phyloP scores from a whole-genome alignment of 1,140 invertebrate species.

The Tribolium madens region DNA sequence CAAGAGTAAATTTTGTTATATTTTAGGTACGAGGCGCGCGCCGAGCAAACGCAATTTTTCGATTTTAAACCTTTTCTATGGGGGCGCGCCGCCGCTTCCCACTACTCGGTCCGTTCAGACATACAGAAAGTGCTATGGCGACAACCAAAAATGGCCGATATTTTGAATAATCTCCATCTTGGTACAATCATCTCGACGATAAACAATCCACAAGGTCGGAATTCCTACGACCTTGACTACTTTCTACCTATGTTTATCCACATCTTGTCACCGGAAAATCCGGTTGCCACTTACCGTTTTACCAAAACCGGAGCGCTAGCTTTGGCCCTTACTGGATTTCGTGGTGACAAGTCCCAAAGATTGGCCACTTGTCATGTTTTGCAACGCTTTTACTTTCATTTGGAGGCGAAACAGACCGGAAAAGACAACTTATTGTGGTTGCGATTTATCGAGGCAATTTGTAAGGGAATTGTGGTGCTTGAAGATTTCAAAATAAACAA shows the following conservation, averaged over 20 bases:
- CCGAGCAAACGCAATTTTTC: constrained; percentile 65
- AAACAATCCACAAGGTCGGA: constrained; percentile 69
- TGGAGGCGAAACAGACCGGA: constrained; percentile 71
- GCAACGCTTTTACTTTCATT: constrained; percentile 74
- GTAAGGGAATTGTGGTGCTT: constrained; percentile 60
- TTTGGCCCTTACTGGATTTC: constrained; percentile 73
- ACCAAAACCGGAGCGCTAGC: constrained; percentile 74
- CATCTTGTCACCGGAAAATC: constrained; percentile 74
- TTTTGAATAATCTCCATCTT: constrained; percentile 77
- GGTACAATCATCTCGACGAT: constrained; percentile 76
- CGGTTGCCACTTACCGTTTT: constrained; percentile 75
- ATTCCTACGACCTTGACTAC: constrained; percentile 81
- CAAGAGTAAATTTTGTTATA: background rate
- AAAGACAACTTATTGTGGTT: constrained; percentile 63
- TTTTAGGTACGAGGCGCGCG: constrained; percentile 58
- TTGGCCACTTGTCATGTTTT: constrained; percentile 76
- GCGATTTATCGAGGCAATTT: constrained; percentile 60
- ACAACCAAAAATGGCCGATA: constrained; percentile 77
- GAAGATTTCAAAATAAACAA: constrained; percentile 72
- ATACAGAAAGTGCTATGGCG: constrained; percentile 74
- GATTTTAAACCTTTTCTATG: constrained; percentile 83
- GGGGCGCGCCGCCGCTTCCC: constrained; percentile 80
- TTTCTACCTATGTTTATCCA: constrained; percentile 77
- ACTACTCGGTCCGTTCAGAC: constrained; percentile 77
- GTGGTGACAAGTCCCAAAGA: constrained; percentile 71